Base-by-base conservation (phyloP, 2,888 invertebrate genomes). In the Blastobasis lacticolella region DNA sequence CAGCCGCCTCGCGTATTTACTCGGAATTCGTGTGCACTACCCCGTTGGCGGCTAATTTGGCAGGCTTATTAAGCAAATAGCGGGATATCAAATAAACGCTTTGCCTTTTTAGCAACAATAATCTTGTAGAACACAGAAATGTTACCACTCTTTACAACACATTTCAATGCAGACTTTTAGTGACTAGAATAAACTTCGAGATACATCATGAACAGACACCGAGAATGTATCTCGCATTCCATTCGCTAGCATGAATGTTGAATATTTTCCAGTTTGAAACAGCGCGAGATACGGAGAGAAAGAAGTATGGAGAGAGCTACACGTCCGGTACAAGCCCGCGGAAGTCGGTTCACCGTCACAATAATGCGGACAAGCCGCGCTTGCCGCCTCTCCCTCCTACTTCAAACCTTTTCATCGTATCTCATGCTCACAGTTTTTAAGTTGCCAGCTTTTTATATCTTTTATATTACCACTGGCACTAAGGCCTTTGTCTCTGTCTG, bases 281-380 rank as follows among this genome's bases (percentile, higher is more conserved):
- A 58, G 23, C 23, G 23, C 23, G 23, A 23, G 23, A 23, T 23
- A 23, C 23, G 23, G 23, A 23, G 23, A 23, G 23, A 23, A 23
- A 23, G 23, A 23, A 23, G 23, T 23, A 23, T 23, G 23, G 23
- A 23, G 23, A 23, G 23, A 23, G 23, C 23, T 23, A 23, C 23
- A 23, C 23, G 23, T 41, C 7, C 23, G 23, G 23, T 23, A 23
- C 23, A 23, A 23, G 23, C 23, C 45, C 63, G 57, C 76, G 75
- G 78, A 79, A 72, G 67, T 64, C 63, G 57, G 64, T 64, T 66
- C 67, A 68, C 74, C 68, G 69, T 69, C 69, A 73, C 70, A 71
- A 73, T 70, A 70, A 65, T 64, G 68, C 57, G 63, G 64, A 69
- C 71, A 68, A 64, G 66, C 70, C 52, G 5, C 10, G 23, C 37